A percentile compares a stretch with the other conserved stretches of the same genome.
These are phyloP conservation scores for Ceratina australensis DNA, from an alignment of 1,140 invertebrate genomes.

Conservation along the genomic window DNA sequence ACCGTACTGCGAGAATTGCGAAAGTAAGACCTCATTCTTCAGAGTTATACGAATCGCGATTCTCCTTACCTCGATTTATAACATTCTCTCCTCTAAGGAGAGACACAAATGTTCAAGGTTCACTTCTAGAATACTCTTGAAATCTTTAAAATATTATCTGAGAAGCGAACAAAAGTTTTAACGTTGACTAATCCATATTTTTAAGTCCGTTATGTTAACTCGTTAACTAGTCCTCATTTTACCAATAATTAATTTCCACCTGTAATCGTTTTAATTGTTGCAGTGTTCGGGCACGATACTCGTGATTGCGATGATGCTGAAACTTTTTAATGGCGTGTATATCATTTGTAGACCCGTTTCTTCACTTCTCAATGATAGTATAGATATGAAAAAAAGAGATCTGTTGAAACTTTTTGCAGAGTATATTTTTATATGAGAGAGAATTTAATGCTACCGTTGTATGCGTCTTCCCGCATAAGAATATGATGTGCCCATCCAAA, in stretches of 20 bases:
- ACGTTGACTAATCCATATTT: background rate
- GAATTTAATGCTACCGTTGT: conserved; percentile 35
- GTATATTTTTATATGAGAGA: conserved; percentile 48
- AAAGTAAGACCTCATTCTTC: conserved; percentile 83
- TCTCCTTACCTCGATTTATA: background rate
- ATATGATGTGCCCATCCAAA: conserved; percentile 15
- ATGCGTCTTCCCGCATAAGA: conserved; percentile 49
- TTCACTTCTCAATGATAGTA: conserved; percentile 47
- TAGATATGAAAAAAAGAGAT: conserved; percentile 44
- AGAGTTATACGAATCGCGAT: conserved; percentile 1
- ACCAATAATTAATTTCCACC: conserved; percentile 1
- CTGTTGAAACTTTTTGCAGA: conserved; percentile 57
- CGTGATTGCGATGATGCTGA: conserved; percentile 60
- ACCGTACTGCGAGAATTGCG: conserved; percentile 95
- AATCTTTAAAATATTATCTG: background rate
- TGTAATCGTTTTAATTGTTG: conserved; percentile 37
- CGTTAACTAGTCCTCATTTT: background rate
- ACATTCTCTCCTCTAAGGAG: conserved; percentile 63
- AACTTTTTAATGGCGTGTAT: conserved; percentile 55
- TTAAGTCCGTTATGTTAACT: conserved; percentile 4
- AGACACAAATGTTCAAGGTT: conserved; percentile 43
- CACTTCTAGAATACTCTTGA: background rate
- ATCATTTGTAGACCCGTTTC: conserved; percentile 29
- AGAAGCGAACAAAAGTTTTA: conserved; percentile 28
- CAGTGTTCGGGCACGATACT: conserved; percentile 62